A percentile compares a stretch with the other conserved stretches of the same genome.
phyloP scores from a whole-genome alignment of 2,113 vertebrate species.

The Himantopus leucocephalus region DNA sequence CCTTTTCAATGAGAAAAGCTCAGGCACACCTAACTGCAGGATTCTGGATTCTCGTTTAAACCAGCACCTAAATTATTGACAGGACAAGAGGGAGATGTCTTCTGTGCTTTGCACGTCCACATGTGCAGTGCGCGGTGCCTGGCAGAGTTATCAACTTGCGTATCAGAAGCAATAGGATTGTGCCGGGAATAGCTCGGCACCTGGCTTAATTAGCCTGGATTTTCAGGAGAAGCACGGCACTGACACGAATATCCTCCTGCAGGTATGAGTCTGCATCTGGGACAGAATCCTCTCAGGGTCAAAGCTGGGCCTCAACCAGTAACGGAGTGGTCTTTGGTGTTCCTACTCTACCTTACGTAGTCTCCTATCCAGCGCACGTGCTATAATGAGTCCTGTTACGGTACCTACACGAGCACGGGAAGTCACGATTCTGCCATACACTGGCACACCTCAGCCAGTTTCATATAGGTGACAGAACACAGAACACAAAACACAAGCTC shows the following conservation, averaged over 20 bases:
- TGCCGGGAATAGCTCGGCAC: not conserved
- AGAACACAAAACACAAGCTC: not conserved
- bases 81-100: not conserved
- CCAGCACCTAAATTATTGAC: not conserved
- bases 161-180: not conserved
- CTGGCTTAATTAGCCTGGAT: not conserved
- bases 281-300: not conserved
- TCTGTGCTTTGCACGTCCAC: not conserved
- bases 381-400: not conserved
- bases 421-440: too few relatives aligned
- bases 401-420: not conserved
- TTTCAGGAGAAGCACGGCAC: not conserved
- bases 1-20: not conserved
- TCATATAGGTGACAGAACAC: not conserved
- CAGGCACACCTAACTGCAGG: not conserved
- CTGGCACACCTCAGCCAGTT: not conserved
- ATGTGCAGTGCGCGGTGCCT: too few relatives aligned
- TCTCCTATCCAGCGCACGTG: too few relatives aligned
- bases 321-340: accelerated
- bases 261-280: not conserved
- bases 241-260: not conserved
- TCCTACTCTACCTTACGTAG: not conserved
- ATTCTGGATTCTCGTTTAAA: not conserved
- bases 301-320: not conserved
- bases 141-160: not conserved